Evolutionary conservation across 2,888 invertebrate species (phyloP), one percentile per base, ranked within the genome.

Genomic region (Drosophila gaucha): DNA sequence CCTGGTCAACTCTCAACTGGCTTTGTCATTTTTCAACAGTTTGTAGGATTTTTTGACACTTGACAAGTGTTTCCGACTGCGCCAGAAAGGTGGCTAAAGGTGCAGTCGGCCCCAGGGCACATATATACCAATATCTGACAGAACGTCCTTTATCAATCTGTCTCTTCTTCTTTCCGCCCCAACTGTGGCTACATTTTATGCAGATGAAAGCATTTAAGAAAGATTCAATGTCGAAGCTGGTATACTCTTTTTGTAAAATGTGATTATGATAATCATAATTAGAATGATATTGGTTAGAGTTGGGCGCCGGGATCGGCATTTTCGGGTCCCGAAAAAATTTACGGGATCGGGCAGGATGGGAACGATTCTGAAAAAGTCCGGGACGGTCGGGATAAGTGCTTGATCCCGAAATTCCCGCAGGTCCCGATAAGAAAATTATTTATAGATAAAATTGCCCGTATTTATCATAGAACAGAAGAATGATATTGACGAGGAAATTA

Each of bases 11-110:
- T 55, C 63, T 58, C 62, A 51, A 56, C 74, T 63, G 55, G 50
- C 67, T 51, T 56, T 71, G 72, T 84, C 80, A 84, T 88, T 84
- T 84, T 84, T 84, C 88, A 88, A 77, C 74, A 52, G 58, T 62
- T 79, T 82, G 75, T 65, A 47, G 49, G 49, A 65, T 82, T 79
- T 78, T 66, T 57, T 80, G 88, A 86, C 88, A 80, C 64, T 83
- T 83, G 83, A 83, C 83, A 83, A 88, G 83, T 83, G 83, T 82
- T 82, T 79, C 59, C 57, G 76, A 67, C 66, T 83, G 69, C 57
- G 73, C 56, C 73, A 60, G 60, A 52, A 78, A 82, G 79, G 88
- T 82, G 88, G 51, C 74, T 60, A 72, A 74, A 63, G 70, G 73
- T 76, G 66, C 67, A 77, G 55, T 36, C 54, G 36, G 35, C 38